These are phyloP conservation scores for Apolygus lucorum DNA, from an alignment of 1,140 invertebrate species.

Conservation along the genomic window DNA sequence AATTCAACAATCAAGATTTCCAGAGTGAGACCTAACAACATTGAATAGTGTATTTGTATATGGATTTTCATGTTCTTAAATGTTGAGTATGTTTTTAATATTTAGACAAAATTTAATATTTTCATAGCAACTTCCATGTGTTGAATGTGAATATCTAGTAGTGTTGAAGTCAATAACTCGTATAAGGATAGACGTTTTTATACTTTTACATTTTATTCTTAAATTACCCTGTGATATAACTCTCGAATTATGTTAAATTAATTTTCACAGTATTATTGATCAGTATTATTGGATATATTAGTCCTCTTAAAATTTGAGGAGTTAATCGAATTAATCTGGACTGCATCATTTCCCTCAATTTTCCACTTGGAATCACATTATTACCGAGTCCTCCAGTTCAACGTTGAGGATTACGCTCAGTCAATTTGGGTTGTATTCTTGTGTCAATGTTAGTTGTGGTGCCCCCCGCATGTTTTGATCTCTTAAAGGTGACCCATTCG, in stretches of 20 bases:
- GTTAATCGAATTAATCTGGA: not conserved
- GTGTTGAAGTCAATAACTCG: conserved; percentile 13
- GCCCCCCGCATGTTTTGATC: too few species aligned
- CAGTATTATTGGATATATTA: not conserved
- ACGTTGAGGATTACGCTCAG: too few species aligned
- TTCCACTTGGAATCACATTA: not conserved
- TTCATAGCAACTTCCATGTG: conserved; percentile 28
- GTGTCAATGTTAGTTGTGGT: too few species aligned
- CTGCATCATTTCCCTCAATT: not conserved
- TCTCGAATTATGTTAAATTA: conserved; percentile 16
- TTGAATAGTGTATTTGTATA: conserved; percentile 19
- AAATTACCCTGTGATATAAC: conserved; percentile 27
- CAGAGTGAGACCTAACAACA: not conserved
- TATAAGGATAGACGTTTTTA: conserved; percentile 17
- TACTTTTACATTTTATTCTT: conserved; percentile 26
- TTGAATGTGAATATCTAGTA: conserved; percentile 23
- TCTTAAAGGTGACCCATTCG: too few species aligned
- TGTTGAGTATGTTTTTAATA: conserved; percentile 25
- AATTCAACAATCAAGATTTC: not conserved
- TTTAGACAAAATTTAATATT: conserved; percentile 28
- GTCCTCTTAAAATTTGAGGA: not conserved
- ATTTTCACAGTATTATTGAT: not conserved
- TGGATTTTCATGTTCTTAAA: conserved; percentile 23
- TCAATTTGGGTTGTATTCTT: too few species aligned
- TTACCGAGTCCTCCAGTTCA: too few species aligned